phyloP scores from a whole-genome alignment of 2,113 vertebrate genomes.

The Psilopsiagon aurifrons region DNA sequence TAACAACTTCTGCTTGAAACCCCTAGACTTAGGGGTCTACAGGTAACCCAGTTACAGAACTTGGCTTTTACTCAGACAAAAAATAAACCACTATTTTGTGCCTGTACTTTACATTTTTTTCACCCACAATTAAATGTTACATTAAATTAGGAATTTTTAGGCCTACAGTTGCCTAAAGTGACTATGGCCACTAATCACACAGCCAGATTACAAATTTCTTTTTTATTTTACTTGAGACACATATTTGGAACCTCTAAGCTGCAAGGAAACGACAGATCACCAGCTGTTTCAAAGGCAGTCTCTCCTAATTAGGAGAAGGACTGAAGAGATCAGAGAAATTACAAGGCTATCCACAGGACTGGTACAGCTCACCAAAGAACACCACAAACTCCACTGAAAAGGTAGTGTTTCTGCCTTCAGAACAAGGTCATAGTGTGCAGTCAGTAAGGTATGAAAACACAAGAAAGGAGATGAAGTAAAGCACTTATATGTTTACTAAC shows the following conservation, averaged over 20 bases:
- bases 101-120: not conserved
- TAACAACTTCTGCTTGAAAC: not conserved
- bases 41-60: not conserved
- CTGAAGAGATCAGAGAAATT: not conserved
- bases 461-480: not conserved
- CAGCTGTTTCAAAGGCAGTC: not conserved
- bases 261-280: not conserved
- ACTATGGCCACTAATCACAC: not conserved
- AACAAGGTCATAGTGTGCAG: not conserved
- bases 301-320: not conserved
- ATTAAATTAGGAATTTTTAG: not conserved
- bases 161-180: not conserved
- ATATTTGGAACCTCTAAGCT: not conserved
- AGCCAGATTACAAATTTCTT: not conserved
- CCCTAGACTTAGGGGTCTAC: not conserved
- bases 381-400: not conserved
- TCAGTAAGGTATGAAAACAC: not conserved
- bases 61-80: not conserved
- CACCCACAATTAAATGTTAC: not conserved
- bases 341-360: not conserved
- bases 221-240: not conserved
- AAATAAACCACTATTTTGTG: not conserved
- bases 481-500: not conserved
- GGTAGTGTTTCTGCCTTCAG: not conserved
- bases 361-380: not conserved